Percentiles rank a stretch among this genome's conserved stretches.
Evolutionary conservation across 2,888 invertebrate species (phyloP).

Genomic region (Tiliacea aurago): DNA sequence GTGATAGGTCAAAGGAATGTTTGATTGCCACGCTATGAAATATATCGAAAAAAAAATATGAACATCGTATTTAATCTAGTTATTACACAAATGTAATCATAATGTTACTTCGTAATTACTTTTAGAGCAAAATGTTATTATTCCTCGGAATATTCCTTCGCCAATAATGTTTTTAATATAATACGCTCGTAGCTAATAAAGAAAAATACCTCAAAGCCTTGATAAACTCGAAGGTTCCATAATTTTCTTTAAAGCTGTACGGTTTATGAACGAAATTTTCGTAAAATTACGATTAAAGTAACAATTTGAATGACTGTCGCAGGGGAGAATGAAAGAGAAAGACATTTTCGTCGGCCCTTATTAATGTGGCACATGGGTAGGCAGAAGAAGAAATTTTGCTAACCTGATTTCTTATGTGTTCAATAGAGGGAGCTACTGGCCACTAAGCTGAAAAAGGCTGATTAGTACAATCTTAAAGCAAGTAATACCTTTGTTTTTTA

Average conservation of each 20-base stretch:
- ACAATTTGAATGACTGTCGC: background rate
- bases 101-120: slow-evolving; percentile 6
- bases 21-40: background rate
- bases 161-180: slow-evolving; percentile 27
- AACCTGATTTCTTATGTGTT: background rate
- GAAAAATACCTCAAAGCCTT: slow-evolving; percentile 36
- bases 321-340: background rate
- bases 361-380: background rate
- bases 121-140: background rate
- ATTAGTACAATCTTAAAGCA: background rate
- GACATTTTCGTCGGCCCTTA: background rate
- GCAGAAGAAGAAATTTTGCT: background rate
- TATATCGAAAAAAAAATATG: background rate
- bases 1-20: background rate
- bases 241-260: slow-evolving; percentile 6
- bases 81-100: background rate
- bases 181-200: slow-evolving; percentile 25
- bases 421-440: background rate
- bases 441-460: background rate
- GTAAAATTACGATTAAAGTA: slow-evolving; percentile 18
- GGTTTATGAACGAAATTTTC: slow-evolving; percentile 1
- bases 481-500: background rate
- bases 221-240: slow-evolving; percentile 16
- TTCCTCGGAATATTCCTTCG: background rate
- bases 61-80: background rate